Evolutionary conservation across 2,113 vertebrate genomes (phyloP).

Genomic region (Aramus guarauna): DNA sequence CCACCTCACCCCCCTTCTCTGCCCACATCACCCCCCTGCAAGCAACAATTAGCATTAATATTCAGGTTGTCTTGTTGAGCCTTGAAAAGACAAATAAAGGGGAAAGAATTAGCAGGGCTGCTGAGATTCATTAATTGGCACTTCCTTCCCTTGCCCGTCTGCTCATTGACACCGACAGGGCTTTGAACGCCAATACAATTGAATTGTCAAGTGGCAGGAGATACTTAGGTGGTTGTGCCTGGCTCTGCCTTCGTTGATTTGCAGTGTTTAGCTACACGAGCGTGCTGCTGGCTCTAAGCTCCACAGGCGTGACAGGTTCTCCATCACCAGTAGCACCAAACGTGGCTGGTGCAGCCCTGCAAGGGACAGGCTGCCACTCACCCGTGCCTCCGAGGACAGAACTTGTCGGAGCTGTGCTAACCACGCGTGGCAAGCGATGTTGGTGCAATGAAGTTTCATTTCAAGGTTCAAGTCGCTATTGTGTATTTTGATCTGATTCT

Average conservation of each 20-base stretch:
- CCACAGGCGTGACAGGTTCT: neutral
- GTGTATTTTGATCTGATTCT: neutral
- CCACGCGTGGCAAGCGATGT: fast-evolving
- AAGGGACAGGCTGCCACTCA: neutral
- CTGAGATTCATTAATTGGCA: neutral
- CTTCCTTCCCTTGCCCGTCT: neutral
- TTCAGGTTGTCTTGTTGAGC: neutral
- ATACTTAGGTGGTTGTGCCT: neutral
- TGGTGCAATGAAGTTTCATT: neutral
- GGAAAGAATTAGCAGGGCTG: neutral
- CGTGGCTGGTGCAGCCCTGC: neutral
- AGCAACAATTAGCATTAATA: neutral
- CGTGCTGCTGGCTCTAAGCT: neutral
- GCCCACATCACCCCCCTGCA: neutral
- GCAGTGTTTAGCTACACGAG: neutral
- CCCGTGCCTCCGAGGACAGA: fast-evolving
- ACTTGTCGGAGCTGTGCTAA: neutral
- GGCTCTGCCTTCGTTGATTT: neutral
- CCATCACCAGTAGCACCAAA: neutral
- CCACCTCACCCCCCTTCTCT: neutral
- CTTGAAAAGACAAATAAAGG: neutral
- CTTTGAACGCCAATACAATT: neutral
- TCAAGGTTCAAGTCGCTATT: neutral
- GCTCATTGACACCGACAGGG: neutral
- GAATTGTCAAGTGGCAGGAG: neutral